Evolutionary conservation across 2,113 vertebrate species (phyloP).

Genomic region (Odontophorus gujanensis): DNA sequence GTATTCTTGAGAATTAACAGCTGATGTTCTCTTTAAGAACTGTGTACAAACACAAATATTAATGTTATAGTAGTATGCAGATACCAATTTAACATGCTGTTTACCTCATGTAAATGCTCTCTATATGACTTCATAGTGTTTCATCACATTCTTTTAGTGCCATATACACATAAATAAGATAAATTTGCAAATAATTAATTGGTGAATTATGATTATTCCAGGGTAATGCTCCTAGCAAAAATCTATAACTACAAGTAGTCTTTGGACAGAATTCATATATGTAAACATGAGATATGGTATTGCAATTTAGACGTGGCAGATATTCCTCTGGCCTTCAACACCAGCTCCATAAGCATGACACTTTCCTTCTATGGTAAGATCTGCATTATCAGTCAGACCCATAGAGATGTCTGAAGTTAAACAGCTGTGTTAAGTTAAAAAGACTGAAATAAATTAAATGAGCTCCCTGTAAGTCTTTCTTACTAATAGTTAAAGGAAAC

Average conservation of each 20-base stretch:
- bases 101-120: neutral
- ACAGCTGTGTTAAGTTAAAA: neutral
- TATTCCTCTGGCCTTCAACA: neutral
- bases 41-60: neutral
- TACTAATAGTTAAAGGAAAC: neutral
- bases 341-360: neutral
- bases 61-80: neutral
- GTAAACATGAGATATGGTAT: neutral
- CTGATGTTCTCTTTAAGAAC: neutral
- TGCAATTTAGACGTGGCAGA: neutral
- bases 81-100: neutral
- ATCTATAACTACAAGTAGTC: neutral
- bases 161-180: neutral
- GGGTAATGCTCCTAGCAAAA: neutral
- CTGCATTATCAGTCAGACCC: neutral
- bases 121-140: neutral
- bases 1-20: neutral
- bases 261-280: neutral
- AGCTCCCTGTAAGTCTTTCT: accelerated
- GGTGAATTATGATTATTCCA: neutral
- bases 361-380: neutral
- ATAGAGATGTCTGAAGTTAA: neutral
- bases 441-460: neutral
- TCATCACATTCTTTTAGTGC: neutral
- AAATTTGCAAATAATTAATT: neutral